Evolutionary conservation across 2,113 vertebrate genomes (phyloP), one percentile per base, ranked within the genome.

Genomic region (Megaceryle torquata): DNA sequence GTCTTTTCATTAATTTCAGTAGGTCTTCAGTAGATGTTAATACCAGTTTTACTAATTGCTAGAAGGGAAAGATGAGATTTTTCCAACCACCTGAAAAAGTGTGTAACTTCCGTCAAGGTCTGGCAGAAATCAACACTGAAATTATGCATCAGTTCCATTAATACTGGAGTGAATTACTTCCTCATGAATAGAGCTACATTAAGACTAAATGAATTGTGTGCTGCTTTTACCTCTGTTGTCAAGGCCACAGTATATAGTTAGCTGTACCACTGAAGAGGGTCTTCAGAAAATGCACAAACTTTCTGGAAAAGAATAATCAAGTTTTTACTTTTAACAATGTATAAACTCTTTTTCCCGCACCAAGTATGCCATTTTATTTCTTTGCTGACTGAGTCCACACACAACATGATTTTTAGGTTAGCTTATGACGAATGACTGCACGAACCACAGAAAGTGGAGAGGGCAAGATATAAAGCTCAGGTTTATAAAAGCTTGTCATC

Each of bases 341-440:
- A 20, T 31, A 65, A 80, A 18, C 19, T 35, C 16, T n/a, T 86
- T 93, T 83, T 86, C 25, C 61, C 76, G 11, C 64, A 48, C 43
- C 29, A 86, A 92, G n/a, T 54, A 33, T 57, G 37, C 4, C 10
- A 31, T 81, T 93, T 93, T 72, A 48, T 89, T 81, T 70, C 69
- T 82, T 85, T 81, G 43, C 29, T 94, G 69, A 67, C 78, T 31
- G 37, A 82, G 41, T 90, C 69, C 76, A 50, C 67, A 50, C 39
- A 76, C 3, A 15, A 8, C 13, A 8, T 50, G 43, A 44, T 50
- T 94, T 54, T 89, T 84, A 76, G 43, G 63, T 78, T 95, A 88
- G 60, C 51, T 81, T 81, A 63, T 93, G 92, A 95, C 46, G 95
- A 88, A 83, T 95, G 92, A 86, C 76, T 93, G 26, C 31, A 68